Evolutionary conservation across 2,797 vertebrate genomes (phyloP).

Genomic region (Strix occidentalis): DNA sequence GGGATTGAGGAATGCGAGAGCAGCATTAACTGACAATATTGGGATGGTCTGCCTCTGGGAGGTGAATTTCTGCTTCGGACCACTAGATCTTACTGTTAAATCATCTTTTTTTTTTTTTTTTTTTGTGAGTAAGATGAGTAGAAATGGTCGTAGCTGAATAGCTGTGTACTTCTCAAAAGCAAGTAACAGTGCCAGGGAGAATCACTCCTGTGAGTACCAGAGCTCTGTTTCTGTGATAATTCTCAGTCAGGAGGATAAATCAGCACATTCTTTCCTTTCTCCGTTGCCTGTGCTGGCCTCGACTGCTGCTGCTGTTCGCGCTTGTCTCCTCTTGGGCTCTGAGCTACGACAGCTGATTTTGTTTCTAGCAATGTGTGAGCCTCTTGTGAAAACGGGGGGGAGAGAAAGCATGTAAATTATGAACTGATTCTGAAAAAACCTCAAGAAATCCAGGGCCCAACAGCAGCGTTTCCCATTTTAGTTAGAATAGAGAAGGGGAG

Average conservation of each 20-base stretch:
- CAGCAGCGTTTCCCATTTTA: background rate
- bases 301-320: fast-evolving
- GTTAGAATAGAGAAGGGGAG: too few relatives aligned
- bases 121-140: background rate
- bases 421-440: background rate
- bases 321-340: background rate
- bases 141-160: background rate
- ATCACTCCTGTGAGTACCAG: background rate
- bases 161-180: background rate
- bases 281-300: background rate
- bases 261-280: background rate
- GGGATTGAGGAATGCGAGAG: background rate
- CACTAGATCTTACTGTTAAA: background rate
- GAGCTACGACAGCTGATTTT: fast-evolving
- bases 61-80: background rate
- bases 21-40: too few relatives aligned
- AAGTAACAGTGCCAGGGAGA: background rate
- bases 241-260: background rate
- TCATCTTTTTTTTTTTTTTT: too few relatives aligned
- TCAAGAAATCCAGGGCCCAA: background rate
- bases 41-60: background rate
- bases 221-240: background rate
- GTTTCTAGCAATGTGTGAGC: background rate
- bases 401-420: background rate
- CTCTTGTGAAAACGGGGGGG: background rate